Conservation (phyloP, 2,888 invertebrate species). For the Bedellia somnulentella region DNA sequence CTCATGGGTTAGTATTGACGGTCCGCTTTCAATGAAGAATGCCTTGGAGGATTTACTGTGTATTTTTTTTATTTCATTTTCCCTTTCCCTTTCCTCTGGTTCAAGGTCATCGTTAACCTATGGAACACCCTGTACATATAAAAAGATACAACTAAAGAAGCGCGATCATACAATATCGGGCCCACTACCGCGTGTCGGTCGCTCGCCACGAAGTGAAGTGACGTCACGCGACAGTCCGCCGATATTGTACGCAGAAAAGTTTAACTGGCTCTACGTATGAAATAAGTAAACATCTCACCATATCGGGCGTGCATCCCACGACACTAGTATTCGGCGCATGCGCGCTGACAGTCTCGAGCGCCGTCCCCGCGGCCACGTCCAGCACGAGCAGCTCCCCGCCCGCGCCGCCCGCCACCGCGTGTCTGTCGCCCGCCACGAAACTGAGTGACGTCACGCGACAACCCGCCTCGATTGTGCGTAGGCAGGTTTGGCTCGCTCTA, state of each 20-base stretch:
- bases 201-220: slow-evolving; percentile 79
- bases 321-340: slow-evolving; percentile 81
- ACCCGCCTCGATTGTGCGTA: slow-evolving; percentile 66
- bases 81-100: too few relatives aligned
- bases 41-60: too few relatives aligned
- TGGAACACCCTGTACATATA: too few relatives aligned
- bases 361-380: slow-evolving; percentile 79
- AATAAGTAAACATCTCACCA: slow-evolving; percentile 46
- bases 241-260: slow-evolving; percentile 71
- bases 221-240: slow-evolving; percentile 67
- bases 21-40: too few relatives aligned
- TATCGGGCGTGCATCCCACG: slow-evolving; percentile 77
- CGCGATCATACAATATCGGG: too few relatives aligned
- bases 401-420: slow-evolving; percentile 85
- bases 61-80: too few relatives aligned
- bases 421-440: slow-evolving; percentile 88
- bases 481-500: slow-evolving; percentile 64
- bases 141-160: too few relatives aligned
- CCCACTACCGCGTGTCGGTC: slow-evolving; percentile 90
- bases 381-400: slow-evolving; percentile 80
- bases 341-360: slow-evolving; percentile 82
- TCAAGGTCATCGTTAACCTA: too few relatives aligned
- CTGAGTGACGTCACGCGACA: slow-evolving; percentile 71
- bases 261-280: slow-evolving; percentile 45
- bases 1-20: too few relatives aligned